These are phyloP conservation scores for Dendronephthya gigantea DNA, from an alignment of 64 coral and sea anemone species.

Conservation along the genomic window DNA sequence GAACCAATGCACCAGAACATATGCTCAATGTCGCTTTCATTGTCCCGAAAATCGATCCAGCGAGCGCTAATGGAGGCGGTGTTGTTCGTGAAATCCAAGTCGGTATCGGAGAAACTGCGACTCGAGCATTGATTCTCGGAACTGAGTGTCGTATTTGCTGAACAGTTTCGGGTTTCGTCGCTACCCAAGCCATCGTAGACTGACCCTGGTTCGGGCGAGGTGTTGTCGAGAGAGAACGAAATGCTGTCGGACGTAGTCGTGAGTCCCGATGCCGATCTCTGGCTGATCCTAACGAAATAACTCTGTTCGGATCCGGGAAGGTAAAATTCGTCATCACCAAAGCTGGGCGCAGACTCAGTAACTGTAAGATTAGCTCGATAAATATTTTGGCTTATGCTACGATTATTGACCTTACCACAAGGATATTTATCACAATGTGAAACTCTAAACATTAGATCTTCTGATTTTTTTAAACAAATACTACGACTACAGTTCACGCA, in stretches of 20 bases:
- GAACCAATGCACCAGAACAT: conserved; percentile 84
- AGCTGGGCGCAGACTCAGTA: background rate
- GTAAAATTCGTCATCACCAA: no score
- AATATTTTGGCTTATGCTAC: background rate
- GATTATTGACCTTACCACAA: background rate
- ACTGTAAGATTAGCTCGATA: background rate
- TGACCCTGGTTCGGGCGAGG: conserved; percentile 17
- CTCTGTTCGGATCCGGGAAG: no score
- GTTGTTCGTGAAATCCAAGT: conserved; percentile 77
- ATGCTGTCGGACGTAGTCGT: background rate
- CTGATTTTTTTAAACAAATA: background rate
- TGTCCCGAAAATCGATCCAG: conserved; percentile 86
- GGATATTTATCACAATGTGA: background rate
- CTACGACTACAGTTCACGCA: background rate
- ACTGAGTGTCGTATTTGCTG: conserved; percentile 22
- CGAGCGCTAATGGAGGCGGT: conserved; percentile 57
- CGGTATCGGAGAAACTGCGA: conserved; percentile 71
- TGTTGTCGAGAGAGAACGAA: background rate
- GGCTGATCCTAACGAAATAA: no score
- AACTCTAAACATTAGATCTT: background rate
- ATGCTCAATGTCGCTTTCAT: conserved; percentile 76
- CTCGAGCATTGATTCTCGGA: conserved; percentile 76
- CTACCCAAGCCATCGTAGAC: conserved; percentile 83
- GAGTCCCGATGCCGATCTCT: background rate
- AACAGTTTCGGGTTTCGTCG: no score